These are phyloP conservation scores for Chelonoidis abingdonii DNA, from an alignment of 2,113 vertebrate genomes.

Conservation along the genomic window DNA sequence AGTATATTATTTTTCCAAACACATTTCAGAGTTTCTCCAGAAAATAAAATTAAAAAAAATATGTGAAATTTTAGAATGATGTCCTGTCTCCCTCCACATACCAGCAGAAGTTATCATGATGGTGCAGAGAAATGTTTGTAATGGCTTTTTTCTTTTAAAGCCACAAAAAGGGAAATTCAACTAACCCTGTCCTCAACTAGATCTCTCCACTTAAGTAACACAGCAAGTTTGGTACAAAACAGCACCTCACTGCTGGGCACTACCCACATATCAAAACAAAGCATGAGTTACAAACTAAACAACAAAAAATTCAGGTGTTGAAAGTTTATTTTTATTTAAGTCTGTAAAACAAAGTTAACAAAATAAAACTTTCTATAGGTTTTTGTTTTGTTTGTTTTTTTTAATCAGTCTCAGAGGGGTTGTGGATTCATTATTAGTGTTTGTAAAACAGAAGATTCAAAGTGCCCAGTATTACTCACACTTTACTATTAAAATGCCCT, in stretches of 20 bases:
- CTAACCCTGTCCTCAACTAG: accelerated
- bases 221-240: background rate
- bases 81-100: background rate
- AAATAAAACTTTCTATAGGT: accelerated
- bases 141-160: background rate
- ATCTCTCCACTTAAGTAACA: background rate
- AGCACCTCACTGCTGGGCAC: accelerated
- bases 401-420: background rate
- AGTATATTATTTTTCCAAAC: background rate
- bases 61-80: background rate
- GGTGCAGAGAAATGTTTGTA: background rate
- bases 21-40: background rate
- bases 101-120: background rate
- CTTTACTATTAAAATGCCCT: accelerated
- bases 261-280: background rate
- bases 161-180: accelerated
- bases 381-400: background rate
- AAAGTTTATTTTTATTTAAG: background rate
- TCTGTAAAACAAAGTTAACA: background rate
- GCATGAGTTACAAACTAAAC: background rate
- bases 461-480: background rate
- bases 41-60: no score
- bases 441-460: background rate
- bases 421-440: accelerated
- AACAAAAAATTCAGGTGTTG: accelerated